Evolutionary conservation across 2,113 vertebrate genomes (phyloP).

Genomic region (Strix aluco): DNA sequence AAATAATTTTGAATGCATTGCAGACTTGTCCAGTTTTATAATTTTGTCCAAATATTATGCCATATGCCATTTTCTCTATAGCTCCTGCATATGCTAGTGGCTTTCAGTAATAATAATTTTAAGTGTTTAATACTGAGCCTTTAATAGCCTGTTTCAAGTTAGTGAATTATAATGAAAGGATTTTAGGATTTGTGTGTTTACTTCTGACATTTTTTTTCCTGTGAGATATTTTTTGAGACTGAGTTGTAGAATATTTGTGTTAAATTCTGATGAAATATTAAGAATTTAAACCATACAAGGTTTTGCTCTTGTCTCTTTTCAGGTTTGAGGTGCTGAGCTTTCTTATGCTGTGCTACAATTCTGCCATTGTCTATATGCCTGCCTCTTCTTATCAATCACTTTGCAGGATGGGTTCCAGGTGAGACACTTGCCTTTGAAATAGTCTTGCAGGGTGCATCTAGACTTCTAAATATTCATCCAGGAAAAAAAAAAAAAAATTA

Average conservation of each 20-base stretch:
- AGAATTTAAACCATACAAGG: not conserved
- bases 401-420: slow-evolving; percentile 97
- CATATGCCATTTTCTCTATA: not conserved
- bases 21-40: not conserved
- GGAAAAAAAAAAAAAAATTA: not conserved
- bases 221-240: not conserved
- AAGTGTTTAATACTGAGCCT: not conserved
- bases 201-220: not conserved
- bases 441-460: not conserved
- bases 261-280: not conserved
- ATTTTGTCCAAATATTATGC: not conserved
- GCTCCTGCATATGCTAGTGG: not conserved
- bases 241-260: not conserved
- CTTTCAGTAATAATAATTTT: not conserved
- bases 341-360: slow-evolving; percentile 98
- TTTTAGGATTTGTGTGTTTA: not conserved
- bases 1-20: not conserved
- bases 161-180: not conserved
- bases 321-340: slow-evolving; percentile 98
- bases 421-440: slow-evolving; percentile 52
- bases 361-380: slow-evolving; percentile 96
- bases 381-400: slow-evolving; percentile 93
- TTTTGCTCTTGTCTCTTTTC: slow-evolving; percentile 36
- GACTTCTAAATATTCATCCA: not conserved
- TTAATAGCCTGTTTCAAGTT: not conserved